Base-by-base conservation (phyloP, 2,797 vertebrate species). In the Cirrhinus mrigala region DNA sequence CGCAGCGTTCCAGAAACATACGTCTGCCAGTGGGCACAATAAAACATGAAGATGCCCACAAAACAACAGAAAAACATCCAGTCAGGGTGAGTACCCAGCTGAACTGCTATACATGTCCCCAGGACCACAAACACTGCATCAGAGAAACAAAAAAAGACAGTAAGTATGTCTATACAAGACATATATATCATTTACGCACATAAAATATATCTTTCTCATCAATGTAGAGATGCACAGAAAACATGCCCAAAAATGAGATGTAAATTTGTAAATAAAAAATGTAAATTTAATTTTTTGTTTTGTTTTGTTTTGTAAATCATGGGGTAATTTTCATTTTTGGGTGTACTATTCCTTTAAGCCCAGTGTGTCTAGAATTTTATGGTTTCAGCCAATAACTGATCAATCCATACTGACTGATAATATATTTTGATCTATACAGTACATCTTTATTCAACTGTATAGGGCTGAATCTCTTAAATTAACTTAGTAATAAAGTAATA, bases 11-110 rank as follows among this genome's bases (percentile, higher is more conserved):
- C 96, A 22, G 97, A 97, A 86, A 97, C 96, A 27, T 97, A 97
- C 0, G 97, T 97, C 94, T 97, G 97, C 97, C 97, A 97, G 54
- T 97, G 96, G 0, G 96, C 96, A 89, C 96, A 97, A 94, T 97
- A 97, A 92, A 97, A 97, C 96, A 97, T 97, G 92, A 97, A 97
- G 0, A 97, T 96, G 83, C 95, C 97, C 89, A 96, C 96, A 91
- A 97, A 97, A 93, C 96, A 97, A 91, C 96, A 97, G 94, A 97
- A 97, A 93, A 97, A 97, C 96, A 97, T 97, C 96, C 96, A 97
- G 85, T 96, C 96, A 85, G 96, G 96, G 88, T 97, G 94, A 69
- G 97, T 96, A n/a, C 97, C 97, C 92, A 97, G 94, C 86, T 96
- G 96, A 58, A 96, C 96, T 62, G 96, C 94, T 90, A 97, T 95